phyloP scores from a whole-genome alignment of 2,113 vertebrate species.

The Apodemus speciosus region DNA sequence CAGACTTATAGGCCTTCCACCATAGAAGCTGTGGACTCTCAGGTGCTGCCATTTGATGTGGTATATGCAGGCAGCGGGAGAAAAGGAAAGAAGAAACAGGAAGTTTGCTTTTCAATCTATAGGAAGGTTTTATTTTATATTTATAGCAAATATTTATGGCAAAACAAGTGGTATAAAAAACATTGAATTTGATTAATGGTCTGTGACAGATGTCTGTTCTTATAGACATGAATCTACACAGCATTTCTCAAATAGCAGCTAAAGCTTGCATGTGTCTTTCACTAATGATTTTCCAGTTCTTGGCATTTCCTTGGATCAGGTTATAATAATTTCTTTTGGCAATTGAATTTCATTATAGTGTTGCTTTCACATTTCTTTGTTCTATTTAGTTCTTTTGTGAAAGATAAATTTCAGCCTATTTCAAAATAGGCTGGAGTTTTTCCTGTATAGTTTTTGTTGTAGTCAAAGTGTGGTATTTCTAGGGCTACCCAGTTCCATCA shows the following conservation, averaged over 20 bases:
- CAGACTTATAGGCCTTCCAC: not conserved
- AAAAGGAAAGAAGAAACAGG: not conserved
- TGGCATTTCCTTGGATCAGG: not conserved
- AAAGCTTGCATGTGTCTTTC: not conserved
- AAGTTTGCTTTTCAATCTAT: not conserved
- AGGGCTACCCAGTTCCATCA: not conserved
- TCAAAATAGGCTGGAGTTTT: not conserved
- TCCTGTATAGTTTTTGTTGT: not conserved
- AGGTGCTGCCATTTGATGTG: not conserved
- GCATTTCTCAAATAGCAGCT: not conserved
- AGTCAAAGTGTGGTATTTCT: not conserved
- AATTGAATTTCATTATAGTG: not conserved
- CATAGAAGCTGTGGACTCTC: not conserved
- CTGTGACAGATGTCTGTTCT: not conserved
- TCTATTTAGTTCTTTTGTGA: not conserved
- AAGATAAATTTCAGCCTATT: not conserved
- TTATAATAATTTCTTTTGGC: slow-evolving; percentile 1
- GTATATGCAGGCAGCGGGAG: not conserved
- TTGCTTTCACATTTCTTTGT: not conserved
- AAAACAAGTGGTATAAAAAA: not conserved
- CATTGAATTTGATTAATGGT: not conserved
- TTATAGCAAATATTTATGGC: not conserved
- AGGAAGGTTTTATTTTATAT: slow-evolving; percentile 10
- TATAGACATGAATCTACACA: not conserved
- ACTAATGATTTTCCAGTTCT: not conserved